Conservation (phyloP, 2,113 vertebrate species). For the Galeopterus variegatus region DNA sequence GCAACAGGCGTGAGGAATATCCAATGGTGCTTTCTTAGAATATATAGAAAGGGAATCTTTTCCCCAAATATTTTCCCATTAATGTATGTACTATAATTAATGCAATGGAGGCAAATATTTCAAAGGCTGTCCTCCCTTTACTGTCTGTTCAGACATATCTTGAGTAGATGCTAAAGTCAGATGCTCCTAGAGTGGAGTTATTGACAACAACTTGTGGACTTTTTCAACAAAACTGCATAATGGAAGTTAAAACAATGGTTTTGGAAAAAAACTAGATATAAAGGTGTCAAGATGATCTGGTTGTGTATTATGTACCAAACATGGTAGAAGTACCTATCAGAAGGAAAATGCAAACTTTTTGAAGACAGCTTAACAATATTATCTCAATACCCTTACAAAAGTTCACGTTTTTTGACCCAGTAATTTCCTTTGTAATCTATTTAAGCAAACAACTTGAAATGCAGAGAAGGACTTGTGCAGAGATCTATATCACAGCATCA, state of each 20-base stretch:
- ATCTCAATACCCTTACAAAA: conserved; percentile 29
- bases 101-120: background rate
- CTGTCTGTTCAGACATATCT: background rate
- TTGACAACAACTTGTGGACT: background rate
- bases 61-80: background rate
- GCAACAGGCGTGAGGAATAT: background rate
- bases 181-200: background rate
- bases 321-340: background rate
- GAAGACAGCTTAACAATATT: background rate
- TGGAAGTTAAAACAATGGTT: background rate
- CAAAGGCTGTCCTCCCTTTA: background rate
- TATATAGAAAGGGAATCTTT: background rate
- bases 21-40: background rate
- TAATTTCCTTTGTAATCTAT: background rate
- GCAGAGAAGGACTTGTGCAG: background rate
- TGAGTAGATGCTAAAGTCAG: background rate
- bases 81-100: conserved; percentile 42
- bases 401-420: background rate
- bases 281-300: background rate
- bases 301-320: background rate
- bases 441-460: conserved; percentile 60
- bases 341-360: background rate
- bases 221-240: background rate
- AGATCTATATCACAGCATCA: background rate
- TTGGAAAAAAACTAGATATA: conserved; percentile 11